Conservation (phyloP, 2,113 vertebrate genomes). For the Megaptera novaeangliae region DNA sequence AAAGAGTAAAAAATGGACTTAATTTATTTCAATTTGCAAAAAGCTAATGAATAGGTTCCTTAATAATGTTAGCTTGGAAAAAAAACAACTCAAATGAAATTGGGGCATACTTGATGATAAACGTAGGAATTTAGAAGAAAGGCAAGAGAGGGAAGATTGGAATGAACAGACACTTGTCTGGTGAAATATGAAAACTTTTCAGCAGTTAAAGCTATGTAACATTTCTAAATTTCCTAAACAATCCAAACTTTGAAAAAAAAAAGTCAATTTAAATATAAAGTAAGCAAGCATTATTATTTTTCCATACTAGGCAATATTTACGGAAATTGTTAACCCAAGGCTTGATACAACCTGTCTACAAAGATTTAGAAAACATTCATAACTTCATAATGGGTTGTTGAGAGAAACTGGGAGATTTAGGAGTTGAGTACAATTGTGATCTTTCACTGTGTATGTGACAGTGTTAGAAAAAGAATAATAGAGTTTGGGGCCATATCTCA, state of each 20-base stretch:
- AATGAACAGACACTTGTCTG: neutral
- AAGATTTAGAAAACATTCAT: neutral
- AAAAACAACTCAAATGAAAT: neutral
- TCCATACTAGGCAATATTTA: neutral
- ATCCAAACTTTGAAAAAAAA: neutral
- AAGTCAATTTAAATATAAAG: neutral
- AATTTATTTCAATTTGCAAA: slow-evolving; percentile 50
- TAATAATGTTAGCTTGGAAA: slow-evolving; percentile 17
- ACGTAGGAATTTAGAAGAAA: neutral
- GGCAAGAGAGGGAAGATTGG: neutral
- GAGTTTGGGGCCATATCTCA: neutral
- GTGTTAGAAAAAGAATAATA: neutral
- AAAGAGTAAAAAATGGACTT: slow-evolving; percentile 1
- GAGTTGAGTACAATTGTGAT: neutral
- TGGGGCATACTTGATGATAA: neutral
- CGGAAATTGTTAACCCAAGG: neutral
- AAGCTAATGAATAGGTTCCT: neutral
- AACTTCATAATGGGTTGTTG: neutral
- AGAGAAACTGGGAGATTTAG: neutral
- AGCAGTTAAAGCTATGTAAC: neutral
- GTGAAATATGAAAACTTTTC: neutral
- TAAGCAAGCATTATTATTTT: neutral
- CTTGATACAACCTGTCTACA: neutral
- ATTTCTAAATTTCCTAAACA: neutral
- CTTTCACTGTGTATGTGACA: neutral